phyloP scores from a whole-genome alignment of 2,113 vertebrate genomes.

The Siniperca knerii region DNA sequence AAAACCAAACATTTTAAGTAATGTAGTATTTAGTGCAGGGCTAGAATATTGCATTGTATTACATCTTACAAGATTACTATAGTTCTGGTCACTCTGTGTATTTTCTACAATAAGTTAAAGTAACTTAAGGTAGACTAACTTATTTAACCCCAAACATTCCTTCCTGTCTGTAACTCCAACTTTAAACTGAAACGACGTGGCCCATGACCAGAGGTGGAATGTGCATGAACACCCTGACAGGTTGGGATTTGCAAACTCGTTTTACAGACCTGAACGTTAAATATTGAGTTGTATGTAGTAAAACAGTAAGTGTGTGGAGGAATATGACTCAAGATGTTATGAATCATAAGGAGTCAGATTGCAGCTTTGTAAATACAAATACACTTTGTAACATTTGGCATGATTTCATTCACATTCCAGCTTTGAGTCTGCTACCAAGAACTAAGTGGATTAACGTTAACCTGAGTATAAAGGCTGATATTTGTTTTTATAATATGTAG shows the following conservation, averaged over 20 bases:
- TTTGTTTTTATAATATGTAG: not conserved
- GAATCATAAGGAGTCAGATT: not conserved
- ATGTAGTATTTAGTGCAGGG: not conserved
- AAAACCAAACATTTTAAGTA: not conserved
- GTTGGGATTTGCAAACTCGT: not conserved
- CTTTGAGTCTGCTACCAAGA: not conserved
- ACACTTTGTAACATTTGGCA: not conserved
- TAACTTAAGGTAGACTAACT: not conserved
- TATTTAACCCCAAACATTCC: not conserved
- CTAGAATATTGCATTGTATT: not conserved
- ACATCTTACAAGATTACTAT: not conserved
- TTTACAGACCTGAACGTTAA: not conserved
- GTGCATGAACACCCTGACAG: not conserved
- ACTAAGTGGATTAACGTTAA: too few species aligned
- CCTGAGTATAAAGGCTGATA: not conserved
- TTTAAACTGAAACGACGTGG: not conserved
- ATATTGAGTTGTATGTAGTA: too few species aligned
- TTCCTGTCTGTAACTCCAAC: not conserved
- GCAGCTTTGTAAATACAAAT: not conserved
- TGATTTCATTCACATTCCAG: not conserved
- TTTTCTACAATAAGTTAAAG: not conserved
- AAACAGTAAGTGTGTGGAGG: not conserved
- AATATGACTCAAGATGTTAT: not conserved
- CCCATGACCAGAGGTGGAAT: constrained; percentile 4
- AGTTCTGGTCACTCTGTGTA: not conserved